These are phyloP conservation scores for Platyrinchus mystaceus DNA, from an alignment of 2,797 vertebrate genomes.

Conservation along the genomic window DNA sequence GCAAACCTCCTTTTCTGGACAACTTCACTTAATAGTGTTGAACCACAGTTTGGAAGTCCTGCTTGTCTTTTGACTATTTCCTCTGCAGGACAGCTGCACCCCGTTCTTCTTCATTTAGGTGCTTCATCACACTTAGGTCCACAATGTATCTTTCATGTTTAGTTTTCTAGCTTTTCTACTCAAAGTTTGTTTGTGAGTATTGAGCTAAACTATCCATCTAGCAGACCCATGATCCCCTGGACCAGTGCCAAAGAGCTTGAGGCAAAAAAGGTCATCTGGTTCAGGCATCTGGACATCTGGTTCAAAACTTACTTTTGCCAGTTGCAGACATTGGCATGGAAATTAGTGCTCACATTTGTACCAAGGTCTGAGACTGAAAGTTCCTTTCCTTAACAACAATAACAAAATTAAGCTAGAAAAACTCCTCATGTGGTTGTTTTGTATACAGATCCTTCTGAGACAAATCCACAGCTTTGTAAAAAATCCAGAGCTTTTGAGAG, in stretches of 20 bases:
- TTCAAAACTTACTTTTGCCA: background rate
- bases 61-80: background rate
- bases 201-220: background rate
- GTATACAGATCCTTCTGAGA: background rate
- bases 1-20: background rate
- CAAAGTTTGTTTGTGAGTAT: background rate
- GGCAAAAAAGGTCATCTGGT: background rate
- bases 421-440: background rate
- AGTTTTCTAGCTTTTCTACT: background rate
- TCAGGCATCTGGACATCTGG: background rate
- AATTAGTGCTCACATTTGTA: background rate
- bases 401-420: background rate
- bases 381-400: background rate
- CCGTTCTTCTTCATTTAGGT: background rate
- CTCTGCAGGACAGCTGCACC: background rate
- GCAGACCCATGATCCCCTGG: background rate
- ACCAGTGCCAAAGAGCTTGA: background rate
- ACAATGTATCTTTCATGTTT: background rate
- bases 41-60: background rate
- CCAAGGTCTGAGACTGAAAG: background rate
- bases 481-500: background rate
- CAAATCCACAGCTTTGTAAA: background rate
- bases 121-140: background rate
- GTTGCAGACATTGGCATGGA: background rate
- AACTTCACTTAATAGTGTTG: background rate